Base-by-base conservation (phyloP, 2,888 invertebrate species). In the Apotomis turbidana region DNA sequence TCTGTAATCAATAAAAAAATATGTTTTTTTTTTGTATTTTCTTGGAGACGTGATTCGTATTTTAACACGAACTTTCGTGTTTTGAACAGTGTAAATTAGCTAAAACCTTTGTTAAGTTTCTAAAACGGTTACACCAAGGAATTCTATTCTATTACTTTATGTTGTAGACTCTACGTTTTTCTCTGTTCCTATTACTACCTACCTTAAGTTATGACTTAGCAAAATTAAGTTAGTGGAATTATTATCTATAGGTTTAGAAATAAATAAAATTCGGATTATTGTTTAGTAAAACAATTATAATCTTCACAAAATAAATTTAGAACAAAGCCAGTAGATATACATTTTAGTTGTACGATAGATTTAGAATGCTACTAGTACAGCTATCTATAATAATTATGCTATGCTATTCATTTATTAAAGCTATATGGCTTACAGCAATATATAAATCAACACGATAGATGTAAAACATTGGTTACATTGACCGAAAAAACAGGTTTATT, bases 401-500 rank as follows among this genome's bases (percentile, higher is more conserved):
- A 78, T 71, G 64, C 54, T 66, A 55, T 67, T 74, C 66, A 60
- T 72, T 71, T 68, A 74, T 79, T 84, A 85, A 84, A 85, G 88
- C 88, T 86, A 85, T 85, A 83, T 78, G 82, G 81, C 83, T 85
- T 85, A 82, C 79, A 83, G 84, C 83, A 78, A 79, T 81, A 81
- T 70, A 69, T 66, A 79, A 78, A 71, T 76, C 70, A 77, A 77
- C 74, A 69, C 58, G 75, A 73, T 64, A 70, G 69, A 74, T 77
- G 78, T 76, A 77, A 77, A 78, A 76, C 75, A 79, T 78, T 77
- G 70, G 36, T 75, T 61, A 41, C 4, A 6, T 41, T 41, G 41
- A 6, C 6, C 5, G 6, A 6, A 41, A 41, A 41, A 41, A 6
- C 6, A 41, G 1, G 6, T 41, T 41, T 41, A 41, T 41, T 41